phyloP scores from a whole-genome alignment of 2,888 invertebrate genomes.

The Odontocerum albicorne region DNA sequence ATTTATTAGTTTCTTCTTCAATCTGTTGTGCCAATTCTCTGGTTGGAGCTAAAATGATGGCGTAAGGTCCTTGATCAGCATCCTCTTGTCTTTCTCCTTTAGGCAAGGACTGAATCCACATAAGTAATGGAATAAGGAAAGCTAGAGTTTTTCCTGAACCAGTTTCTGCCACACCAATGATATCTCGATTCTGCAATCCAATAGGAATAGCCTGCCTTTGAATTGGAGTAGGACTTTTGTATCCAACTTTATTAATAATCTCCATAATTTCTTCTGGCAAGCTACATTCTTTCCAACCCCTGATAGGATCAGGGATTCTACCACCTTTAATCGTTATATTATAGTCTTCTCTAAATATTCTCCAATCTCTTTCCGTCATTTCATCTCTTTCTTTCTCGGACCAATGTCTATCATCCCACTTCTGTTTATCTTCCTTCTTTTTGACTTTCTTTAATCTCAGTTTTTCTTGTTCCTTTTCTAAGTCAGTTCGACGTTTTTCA shows the following conservation, averaged over 20 bases:
- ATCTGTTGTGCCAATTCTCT: constrained; percentile 99
- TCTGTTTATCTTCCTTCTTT: constrained; percentile 95
- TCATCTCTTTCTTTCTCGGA: constrained; percentile 90
- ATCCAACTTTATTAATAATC: constrained; percentile 92
- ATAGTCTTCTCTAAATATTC: constrained; percentile 99
- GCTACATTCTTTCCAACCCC: constrained; percentile 92
- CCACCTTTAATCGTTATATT: constrained; percentile 98
- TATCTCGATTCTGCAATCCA: constrained; percentile 90
- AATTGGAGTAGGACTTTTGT: constrained; percentile 98
- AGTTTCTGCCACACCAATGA: constrained; percentile 99
- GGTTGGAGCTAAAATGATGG: constrained; percentile 98
- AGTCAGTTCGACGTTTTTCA: constrained; percentile 92
- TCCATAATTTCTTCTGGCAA: constrained; percentile 90
- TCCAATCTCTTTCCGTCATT: constrained; percentile 99
- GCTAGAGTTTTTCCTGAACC: constrained; percentile 99
- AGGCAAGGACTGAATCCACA: constrained; percentile 97
- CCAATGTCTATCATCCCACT: constrained; percentile 99
- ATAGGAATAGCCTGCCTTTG: constrained; percentile 99
- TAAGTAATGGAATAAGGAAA: constrained; percentile 93
- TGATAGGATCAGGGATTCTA: constrained; percentile 92
- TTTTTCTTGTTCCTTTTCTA: constrained; percentile 96
- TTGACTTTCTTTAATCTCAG: constrained; percentile 89
- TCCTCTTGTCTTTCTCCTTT: constrained; percentile 92
- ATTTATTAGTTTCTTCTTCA: constrained; percentile 97
- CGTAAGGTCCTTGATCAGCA: constrained; percentile 96